These are phyloP conservation scores for Leptodactylus fuscus DNA, from an alignment of 2,113 vertebrate genomes.

Conservation along the genomic window DNA sequence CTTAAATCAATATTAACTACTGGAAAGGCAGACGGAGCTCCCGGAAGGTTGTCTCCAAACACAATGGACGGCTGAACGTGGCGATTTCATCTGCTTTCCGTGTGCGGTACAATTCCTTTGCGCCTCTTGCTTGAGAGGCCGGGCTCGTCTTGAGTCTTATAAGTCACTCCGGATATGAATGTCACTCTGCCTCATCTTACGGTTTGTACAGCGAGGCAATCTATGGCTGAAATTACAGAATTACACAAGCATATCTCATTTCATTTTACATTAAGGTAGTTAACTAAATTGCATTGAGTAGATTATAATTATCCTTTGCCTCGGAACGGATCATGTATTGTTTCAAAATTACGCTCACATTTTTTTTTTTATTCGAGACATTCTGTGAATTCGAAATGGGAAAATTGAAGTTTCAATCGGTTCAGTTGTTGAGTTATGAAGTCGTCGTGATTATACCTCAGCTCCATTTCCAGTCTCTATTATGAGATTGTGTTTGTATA, in stretches of 20 bases:
- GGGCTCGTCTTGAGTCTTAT: neutral
- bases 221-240: conserved; percentile 64
- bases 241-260: conserved; percentile 76
- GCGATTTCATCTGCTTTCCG: neutral
- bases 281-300: conserved; percentile 73
- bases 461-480: conserved; percentile 53
- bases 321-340: conserved; percentile 66
- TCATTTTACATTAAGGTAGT: conserved; percentile 74
- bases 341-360: conserved; percentile 68
- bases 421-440: conserved; percentile 46
- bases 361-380: conserved; percentile 63
- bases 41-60: neutral
- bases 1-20: conserved; percentile 18
- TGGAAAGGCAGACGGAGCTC: too few species aligned
- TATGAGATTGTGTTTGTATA: neutral
- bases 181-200: neutral
- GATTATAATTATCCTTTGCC: conserved; percentile 73
- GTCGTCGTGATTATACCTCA: conserved; percentile 65
- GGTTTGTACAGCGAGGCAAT: conserved; percentile 37
- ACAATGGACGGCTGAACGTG: neutral
- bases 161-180: conserved; percentile 7
- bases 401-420: conserved; percentile 62
- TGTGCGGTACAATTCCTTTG: neutral
- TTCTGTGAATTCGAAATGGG: conserved; percentile 61
- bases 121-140: neutral